Conservation (phyloP, 2,888 invertebrate genomes). For the Entomobrya proxima region DNA sequence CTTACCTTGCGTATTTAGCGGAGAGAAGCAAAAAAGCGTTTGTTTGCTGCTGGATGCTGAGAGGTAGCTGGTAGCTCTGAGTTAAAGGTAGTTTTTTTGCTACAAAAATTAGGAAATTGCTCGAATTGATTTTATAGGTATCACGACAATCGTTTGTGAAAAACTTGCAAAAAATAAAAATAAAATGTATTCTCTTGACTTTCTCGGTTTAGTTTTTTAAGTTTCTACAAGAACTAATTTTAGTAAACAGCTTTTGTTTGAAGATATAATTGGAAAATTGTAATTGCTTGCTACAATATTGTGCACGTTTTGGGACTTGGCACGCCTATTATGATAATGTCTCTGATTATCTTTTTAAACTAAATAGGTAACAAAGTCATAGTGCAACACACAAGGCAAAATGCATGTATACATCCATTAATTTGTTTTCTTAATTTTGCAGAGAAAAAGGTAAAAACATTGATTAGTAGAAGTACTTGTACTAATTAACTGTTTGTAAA, state of each 20-base stretch:
- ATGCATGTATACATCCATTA: background rate
- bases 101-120: conserved; percentile 9
- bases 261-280: background rate
- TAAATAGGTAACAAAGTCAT: conserved; percentile 5
- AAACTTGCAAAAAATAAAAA: too few species aligned
- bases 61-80: conserved; percentile 2
- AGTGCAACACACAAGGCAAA: conserved; percentile 28
- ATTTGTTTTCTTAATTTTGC: background rate
- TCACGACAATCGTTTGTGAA: background rate
- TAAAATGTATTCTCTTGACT: background rate
- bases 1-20: conserved; percentile 40
- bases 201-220: background rate
- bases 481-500: conserved; percentile 21
- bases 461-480: conserved; percentile 1
- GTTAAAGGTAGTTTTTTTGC: conserved; percentile 42
- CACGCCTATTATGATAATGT: background rate
- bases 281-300: too few species aligned
- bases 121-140: background rate
- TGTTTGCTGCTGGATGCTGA: conserved; percentile 31
- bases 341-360: background rate
- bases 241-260: background rate
- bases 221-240: background rate
- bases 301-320: background rate
- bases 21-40: conserved; percentile 51
- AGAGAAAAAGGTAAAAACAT: background rate